These are phyloP conservation scores for Eciton burchellii DNA, from an alignment of 1,140 invertebrate species.

Conservation along the genomic window DNA sequence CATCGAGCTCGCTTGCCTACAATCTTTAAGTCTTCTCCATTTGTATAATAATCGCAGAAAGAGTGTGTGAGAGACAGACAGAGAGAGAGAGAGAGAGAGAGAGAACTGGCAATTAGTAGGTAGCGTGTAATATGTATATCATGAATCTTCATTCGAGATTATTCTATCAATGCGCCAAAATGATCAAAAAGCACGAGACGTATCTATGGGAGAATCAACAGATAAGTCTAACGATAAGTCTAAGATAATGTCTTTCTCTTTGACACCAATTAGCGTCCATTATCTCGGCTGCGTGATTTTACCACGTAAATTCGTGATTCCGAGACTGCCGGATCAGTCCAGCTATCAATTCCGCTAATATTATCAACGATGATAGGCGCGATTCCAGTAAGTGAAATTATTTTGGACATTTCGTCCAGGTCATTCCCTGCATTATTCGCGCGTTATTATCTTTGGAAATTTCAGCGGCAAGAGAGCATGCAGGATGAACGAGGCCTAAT, in stretches of 20 bases:
- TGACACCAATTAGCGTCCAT: slow-evolving; percentile 35
- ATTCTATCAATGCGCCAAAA: background rate
- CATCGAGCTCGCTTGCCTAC: no score
- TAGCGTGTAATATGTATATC: background rate
- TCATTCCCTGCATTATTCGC: background rate
- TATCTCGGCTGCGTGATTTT: slow-evolving; percentile 1
- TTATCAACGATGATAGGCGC: no score
- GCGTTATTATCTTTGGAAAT: background rate
- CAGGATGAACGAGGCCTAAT: background rate
- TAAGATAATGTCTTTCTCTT: background rate
- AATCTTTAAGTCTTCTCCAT: no score
- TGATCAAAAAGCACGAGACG: background rate
- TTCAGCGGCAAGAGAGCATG: no score
- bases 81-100: no score
- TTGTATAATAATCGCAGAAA: no score
- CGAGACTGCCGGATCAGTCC: no score
- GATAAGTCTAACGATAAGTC: slow-evolving; percentile 21
- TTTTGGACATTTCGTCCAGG: background rate
- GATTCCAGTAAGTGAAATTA: no score
- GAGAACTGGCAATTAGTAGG: no score
- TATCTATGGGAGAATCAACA: slow-evolving; percentile 38
- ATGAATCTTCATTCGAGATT: background rate
- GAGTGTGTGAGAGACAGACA: no score
- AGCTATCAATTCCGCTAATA: no score
- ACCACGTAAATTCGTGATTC: slow-evolving; percentile 12